Base-by-base conservation (phyloP, 2,797 vertebrate genomes). In the Yasuhikotakia modesta region DNA sequence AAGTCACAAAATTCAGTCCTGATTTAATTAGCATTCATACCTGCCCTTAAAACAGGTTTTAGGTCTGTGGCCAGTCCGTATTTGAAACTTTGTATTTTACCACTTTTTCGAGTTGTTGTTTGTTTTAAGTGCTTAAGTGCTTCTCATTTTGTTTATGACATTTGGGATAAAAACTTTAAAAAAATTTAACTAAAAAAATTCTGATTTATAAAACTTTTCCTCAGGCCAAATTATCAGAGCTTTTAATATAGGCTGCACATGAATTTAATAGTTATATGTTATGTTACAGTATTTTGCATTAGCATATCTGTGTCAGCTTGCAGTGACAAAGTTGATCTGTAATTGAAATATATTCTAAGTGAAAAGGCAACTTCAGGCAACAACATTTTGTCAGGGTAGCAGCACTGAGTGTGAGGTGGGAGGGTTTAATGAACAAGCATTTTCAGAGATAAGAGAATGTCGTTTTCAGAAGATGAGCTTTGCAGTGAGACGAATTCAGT, bases 391-490 rank as follows among this genome's bases (percentile, higher is more conserved):
- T 55, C 19, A 10, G 52, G 19, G 19, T n/a, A 55, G n/a, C 19
- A n/a, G 16, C 50, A 52, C n/a, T 19, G 50, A 32, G 30, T 32
- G 30, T 5, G 5, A n/a, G n/a, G 52, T n/a, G 11, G 19, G 52
- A 10, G 52, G 30, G 30, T 32, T 12, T n/a, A 52, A 52, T 53
- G 7, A 57, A 14, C 14, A 10, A 24, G 55, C 55, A 12, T 27
- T 24, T 57, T 57, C 12, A 5, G 12, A 58, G 57, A 58, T 27
- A 60, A 60, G 57, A 60, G 57, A 60, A 30, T 60, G 57, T 4
- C 19, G 17, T 12, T 30, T 60, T 60, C 24, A 68, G 43, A 68
- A 17, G n/a, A 50, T 8, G 43, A 70, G 76, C 19, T 70, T 13
- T 35, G 19, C 13, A 58, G 13, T 12, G 19, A 21, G 19, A 21